Conservation (phyloP, 1,140 invertebrate species). For the Acyrthosiphon pisum region DNA sequence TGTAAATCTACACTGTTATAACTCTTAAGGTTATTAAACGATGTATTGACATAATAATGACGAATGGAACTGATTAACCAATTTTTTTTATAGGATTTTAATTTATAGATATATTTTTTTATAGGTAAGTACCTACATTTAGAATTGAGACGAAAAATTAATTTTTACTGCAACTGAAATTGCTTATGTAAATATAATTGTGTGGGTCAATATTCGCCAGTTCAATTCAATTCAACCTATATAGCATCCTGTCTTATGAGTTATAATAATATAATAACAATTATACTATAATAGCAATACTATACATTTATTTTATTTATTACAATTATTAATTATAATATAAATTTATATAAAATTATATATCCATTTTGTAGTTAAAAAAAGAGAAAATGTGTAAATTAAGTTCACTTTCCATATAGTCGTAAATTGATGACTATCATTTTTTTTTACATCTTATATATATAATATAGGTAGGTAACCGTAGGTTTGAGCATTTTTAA, state of each 20-base stretch:
- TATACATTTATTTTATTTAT: background rate
- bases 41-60: slow-evolving; percentile 2
- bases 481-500: background rate
- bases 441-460: background rate
- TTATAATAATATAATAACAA: background rate
- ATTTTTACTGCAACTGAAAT: background rate
- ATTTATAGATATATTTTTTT: background rate
- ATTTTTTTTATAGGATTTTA: background rate
- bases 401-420: background rate
- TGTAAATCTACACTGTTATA: background rate
- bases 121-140: background rate
- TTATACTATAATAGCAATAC: background rate
- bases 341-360: too few species aligned
- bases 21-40: background rate
- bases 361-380: background rate
- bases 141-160: background rate
- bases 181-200: background rate
- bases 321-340: too few species aligned
- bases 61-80: background rate
- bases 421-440: background rate
- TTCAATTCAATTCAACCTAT: background rate
- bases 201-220: background rate
- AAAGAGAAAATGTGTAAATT: background rate
- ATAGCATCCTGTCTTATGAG: background rate
- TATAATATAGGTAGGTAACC: background rate